Percentiles rank a stretch among this genome's conserved stretches.
Evolutionary conservation across 2,797 vertebrate genomes (phyloP).

Genomic region (Gastrophryne carolinensis): DNA sequence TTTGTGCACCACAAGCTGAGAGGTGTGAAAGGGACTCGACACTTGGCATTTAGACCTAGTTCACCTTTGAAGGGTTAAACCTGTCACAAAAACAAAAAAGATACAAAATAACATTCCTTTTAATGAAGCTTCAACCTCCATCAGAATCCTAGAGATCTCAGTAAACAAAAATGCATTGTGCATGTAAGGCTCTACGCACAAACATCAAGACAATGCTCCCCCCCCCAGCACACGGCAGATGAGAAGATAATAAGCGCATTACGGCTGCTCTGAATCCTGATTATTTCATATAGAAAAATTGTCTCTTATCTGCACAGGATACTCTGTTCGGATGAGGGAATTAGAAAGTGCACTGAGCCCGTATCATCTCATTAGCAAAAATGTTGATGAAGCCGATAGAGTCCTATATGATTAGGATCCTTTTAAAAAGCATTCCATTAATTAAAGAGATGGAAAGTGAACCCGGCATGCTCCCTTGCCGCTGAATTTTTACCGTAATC

Average conservation of each 20-base stretch:
- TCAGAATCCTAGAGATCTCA: not conserved
- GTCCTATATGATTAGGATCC: constrained; percentile 80
- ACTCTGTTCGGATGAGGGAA: constrained; percentile 74
- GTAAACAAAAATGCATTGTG: constrained; percentile 11
- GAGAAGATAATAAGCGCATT: constrained; percentile 69
- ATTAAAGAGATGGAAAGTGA: constrained; percentile 78
- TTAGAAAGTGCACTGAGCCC: constrained; percentile 74
- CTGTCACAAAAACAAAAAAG: no score
- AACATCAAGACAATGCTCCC: constrained; percentile 52
- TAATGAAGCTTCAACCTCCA: no score
- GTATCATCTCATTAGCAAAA: constrained; percentile 81
- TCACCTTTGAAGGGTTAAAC: no score
- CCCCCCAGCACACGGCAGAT: constrained; percentile 62
- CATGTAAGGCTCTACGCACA: constrained; percentile 29
- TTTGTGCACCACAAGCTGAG: no score
- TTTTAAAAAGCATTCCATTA: constrained; percentile 84
- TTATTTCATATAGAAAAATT: constrained; percentile 73
- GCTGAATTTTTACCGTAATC: constrained; percentile 73
- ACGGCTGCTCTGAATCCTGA: constrained; percentile 70
- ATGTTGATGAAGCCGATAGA: constrained; percentile 80
- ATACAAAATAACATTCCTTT: no score
- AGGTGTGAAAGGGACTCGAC: no score
- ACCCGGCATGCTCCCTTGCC: constrained; percentile 69
- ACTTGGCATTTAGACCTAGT: no score
- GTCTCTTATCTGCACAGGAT: constrained; percentile 73